phyloP scores from a whole-genome alignment of 2,113 vertebrate genomes.

The Smithornis capensis region DNA sequence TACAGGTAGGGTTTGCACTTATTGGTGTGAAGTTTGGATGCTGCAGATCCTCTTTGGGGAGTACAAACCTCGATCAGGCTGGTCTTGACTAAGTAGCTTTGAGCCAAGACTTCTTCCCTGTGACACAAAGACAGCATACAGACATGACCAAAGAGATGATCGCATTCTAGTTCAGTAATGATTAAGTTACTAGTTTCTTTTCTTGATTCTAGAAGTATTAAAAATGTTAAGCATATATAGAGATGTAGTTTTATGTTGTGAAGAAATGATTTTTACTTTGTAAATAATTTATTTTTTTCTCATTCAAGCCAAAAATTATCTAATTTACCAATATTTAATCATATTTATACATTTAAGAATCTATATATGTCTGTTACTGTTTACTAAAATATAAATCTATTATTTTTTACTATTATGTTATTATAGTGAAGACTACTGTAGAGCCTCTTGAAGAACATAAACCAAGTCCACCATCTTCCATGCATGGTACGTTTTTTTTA shows the following conservation, averaged over 20 bases:
- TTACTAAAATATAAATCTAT: not conserved
- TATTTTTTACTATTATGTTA: not conserved
- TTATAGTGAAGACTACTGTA: constrained; percentile 70
- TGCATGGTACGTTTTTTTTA: constrained; percentile 75
- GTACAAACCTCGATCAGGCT: not conserved
- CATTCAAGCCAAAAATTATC: rapidly evolving
- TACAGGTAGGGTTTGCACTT: not conserved
- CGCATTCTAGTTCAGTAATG: not conserved
- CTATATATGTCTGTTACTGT: not conserved
- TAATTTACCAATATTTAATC: not conserved
- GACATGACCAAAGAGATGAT: not conserved
- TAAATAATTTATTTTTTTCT: not conserved
- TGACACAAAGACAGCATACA: no score
- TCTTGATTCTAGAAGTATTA: not conserved
- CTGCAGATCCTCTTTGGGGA: not conserved
- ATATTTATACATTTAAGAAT: not conserved
- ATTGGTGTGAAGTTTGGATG: not conserved
- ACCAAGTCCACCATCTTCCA: not conserved
- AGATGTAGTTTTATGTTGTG: not conserved
- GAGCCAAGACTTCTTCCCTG: not conserved
- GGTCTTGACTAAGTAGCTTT: not conserved
- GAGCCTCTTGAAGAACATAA: constrained; percentile 75
- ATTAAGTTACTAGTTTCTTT: not conserved
- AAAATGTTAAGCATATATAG: not conserved
- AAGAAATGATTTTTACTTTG: not conserved